These are phyloP conservation scores for Actias luna DNA, from an alignment of 2,888 invertebrate species.

Conservation along the genomic window DNA sequence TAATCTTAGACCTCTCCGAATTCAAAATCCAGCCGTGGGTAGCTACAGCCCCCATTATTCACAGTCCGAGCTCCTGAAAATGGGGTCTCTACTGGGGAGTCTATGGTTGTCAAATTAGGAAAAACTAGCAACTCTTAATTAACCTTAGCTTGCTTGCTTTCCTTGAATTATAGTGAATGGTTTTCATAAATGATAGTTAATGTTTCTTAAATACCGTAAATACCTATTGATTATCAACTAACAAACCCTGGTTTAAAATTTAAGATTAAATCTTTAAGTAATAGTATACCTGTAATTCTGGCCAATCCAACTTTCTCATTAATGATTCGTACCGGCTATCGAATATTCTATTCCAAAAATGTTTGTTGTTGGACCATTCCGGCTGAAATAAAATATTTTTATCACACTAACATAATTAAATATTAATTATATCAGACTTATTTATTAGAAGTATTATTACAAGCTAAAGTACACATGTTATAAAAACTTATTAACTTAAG, in stretches of 20 bases:
- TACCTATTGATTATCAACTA: neutral
- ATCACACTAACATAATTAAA: neutral
- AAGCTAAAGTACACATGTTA: too few species aligned
- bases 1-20: too few species aligned
- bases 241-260: neutral
- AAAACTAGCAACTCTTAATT: neutral
- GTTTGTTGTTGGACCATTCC: slow-evolving; percentile 50
- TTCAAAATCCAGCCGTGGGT: too few species aligned
- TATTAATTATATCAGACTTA: too few species aligned
- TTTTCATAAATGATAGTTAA: too few species aligned
- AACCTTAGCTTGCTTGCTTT: neutral
- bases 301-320: slow-evolving; percentile 69
- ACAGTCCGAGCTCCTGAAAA: too few species aligned
- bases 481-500: too few species aligned
- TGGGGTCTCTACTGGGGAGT: too few species aligned
- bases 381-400: slow-evolving; percentile 43
- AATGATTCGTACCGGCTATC: slow-evolving; percentile 66
- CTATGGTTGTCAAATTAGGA: too few species aligned
- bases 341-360: slow-evolving; percentile 64
- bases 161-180: neutral
- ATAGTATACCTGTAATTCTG: slow-evolving; percentile 57
- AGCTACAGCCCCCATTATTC: too few species aligned
- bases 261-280: too few species aligned
- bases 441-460: too few species aligned
- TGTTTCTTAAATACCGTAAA: neutral